phyloP scores from a whole-genome alignment of 2,113 vertebrate genomes.

The Columba janthina region DNA sequence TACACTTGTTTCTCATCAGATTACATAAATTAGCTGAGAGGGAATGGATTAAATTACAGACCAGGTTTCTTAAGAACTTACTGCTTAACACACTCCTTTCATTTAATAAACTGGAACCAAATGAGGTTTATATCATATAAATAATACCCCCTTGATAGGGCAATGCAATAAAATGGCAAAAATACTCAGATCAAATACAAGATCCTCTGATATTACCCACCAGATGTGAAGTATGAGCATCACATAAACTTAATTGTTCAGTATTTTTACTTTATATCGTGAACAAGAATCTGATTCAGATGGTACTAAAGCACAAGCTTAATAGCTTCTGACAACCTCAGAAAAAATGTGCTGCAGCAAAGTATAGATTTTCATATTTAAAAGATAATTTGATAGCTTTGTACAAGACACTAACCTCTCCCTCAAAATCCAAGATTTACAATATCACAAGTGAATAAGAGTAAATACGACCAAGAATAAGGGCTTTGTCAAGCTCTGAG shows the following conservation, averaged over 20 bases:
- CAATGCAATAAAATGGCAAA: constrained; percentile 29
- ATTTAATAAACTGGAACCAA: constrained; percentile 61
- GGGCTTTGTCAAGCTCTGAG: not conserved
- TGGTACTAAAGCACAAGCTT: not conserved
- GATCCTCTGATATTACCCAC: constrained; percentile 1
- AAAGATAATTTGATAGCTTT: not conserved
- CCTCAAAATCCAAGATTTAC: not conserved
- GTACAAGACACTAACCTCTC: not conserved
- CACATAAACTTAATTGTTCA: not conserved
- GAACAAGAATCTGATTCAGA: not conserved
- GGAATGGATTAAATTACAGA: constrained; percentile 53
- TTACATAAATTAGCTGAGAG: constrained; percentile 52
- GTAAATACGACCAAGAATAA: not conserved
- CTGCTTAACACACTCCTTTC: constrained; percentile 60
- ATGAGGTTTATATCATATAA: constrained; percentile 53
- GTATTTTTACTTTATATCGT: not conserved
- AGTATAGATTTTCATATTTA: not conserved
- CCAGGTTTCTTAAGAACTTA: constrained; percentile 15
- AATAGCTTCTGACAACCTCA: not conserved
- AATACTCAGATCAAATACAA: constrained; percentile 27
- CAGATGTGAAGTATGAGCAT: not conserved
- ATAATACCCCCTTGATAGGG: constrained; percentile 39
- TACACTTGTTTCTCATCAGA: constrained; percentile 57
- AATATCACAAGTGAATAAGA: not conserved
- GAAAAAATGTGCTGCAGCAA: not conserved